phyloP scores from a whole-genome alignment of 2,113 vertebrate species.

The Grammomys dolichurus region DNA sequence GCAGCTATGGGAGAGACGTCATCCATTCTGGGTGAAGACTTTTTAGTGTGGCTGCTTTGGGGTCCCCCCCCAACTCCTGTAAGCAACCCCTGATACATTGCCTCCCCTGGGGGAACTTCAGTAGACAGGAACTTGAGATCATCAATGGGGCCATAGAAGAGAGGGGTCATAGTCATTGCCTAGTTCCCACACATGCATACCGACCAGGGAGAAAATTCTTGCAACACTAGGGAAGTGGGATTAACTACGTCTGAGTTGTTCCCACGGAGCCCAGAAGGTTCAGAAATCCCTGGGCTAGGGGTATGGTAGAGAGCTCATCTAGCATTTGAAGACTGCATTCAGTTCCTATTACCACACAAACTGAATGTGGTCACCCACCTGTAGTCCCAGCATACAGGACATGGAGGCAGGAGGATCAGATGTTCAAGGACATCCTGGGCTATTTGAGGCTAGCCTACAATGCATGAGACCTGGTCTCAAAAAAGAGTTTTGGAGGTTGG shows the following conservation, averaged over 20 bases:
- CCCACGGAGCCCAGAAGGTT: conserved; percentile 30
- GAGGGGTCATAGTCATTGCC: too few species aligned
- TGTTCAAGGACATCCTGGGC: background rate
- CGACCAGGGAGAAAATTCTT: background rate
- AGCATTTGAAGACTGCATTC: background rate
- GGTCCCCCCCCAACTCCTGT: background rate
- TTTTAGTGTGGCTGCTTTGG: background rate
- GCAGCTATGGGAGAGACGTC: background rate
- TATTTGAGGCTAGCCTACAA: background rate
- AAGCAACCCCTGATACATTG: background rate
- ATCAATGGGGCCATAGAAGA: too few species aligned
- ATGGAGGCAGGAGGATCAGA: too few species aligned
- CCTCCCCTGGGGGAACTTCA: background rate
- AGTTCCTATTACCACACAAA: background rate
- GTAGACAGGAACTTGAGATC: background rate
- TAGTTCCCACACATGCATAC: background rate
- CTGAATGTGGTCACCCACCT: background rate
- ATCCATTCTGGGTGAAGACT: background rate
- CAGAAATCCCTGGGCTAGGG: background rate
- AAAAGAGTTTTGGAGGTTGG: background rate
- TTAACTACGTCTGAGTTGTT: background rate
- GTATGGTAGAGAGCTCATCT: background rate
- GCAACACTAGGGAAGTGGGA: background rate
- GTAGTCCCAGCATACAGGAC: background rate
- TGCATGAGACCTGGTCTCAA: background rate